Conservation (phyloP, 2,888 invertebrate species). For the Yponomeuta sedellus region DNA sequence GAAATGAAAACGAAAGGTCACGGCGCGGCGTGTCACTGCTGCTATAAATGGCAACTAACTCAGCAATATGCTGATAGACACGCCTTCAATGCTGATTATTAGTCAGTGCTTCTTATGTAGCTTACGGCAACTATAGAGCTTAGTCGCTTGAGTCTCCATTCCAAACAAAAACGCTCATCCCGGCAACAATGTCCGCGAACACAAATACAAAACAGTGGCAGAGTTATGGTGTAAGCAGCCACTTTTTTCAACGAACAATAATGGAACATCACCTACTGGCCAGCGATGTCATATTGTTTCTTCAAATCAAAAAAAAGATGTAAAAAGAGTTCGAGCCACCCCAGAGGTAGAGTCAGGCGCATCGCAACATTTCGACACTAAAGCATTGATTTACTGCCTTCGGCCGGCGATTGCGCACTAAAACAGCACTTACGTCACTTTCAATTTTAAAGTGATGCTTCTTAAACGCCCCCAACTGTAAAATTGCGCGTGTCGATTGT, state of each 20-base stretch:
- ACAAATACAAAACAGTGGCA: slow-evolving; percentile 12
- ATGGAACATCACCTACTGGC: slow-evolving; percentile 39
- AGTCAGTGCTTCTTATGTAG: not conserved
- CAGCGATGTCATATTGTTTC: slow-evolving; percentile 65
- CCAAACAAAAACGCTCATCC: slow-evolving; percentile 21
- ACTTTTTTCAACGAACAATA: slow-evolving; percentile 44
- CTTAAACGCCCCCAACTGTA: slow-evolving; percentile 68
- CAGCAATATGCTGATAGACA: too few relatives aligned
- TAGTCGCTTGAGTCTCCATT: not conserved
- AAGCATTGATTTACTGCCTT: slow-evolving; percentile 74
- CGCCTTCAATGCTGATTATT: too few relatives aligned
- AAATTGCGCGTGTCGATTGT: slow-evolving; percentile 65
- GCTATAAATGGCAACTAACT: too few relatives aligned
- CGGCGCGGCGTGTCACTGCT: too few relatives aligned
- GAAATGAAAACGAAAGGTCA: too few relatives aligned
- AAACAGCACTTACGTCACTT: slow-evolving; percentile 76
- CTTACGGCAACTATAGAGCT: not conserved
- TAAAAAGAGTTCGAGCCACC: not conserved
- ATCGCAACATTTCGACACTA: slow-evolving; percentile 70
- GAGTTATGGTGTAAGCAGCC: slow-evolving; percentile 6
- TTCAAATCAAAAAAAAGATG: slow-evolving; percentile 24
- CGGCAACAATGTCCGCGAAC: slow-evolving; percentile 26
- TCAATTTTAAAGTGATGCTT: slow-evolving; percentile 73
- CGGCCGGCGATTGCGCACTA: slow-evolving; percentile 73
- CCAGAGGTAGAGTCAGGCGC: slow-evolving; percentile 5